phyloP scores from a whole-genome alignment of 2,797 vertebrate genomes.

The Enteromius mattozi region DNA sequence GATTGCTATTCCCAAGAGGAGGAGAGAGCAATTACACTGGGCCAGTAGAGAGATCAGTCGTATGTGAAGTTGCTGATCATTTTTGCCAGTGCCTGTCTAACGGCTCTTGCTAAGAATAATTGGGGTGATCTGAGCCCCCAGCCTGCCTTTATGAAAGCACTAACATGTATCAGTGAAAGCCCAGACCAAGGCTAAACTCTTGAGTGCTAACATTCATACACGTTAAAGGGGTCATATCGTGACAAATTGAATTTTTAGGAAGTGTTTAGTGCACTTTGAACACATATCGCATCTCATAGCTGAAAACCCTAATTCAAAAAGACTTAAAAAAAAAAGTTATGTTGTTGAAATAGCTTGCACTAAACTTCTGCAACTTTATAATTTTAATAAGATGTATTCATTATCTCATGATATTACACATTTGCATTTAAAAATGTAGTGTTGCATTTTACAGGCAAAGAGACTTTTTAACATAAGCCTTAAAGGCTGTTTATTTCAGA shows the following conservation, averaged over 20 bases:
- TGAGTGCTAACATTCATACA: conserved; percentile 6
- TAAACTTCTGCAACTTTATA: not conserved
- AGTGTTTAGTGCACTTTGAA: not conserved
- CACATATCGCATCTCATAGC: not conserved
- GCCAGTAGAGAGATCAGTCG: conserved; percentile 14
- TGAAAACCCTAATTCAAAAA: not conserved
- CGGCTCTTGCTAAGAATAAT: conserved; percentile 23
- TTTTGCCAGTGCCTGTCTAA: conserved; percentile 29
- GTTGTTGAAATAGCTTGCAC: not conserved
- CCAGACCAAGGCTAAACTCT: conserved; percentile 1
- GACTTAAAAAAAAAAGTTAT: not conserved
- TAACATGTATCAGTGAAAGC: not conserved
- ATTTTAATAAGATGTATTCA: not conserved
- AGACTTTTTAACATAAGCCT: not conserved
- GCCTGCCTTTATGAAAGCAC: conserved; percentile 5
- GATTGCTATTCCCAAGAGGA: conserved; percentile 26
- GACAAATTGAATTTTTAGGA: not conserved
- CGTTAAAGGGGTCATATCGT: not conserved
- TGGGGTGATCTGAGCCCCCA: conserved; percentile 12
- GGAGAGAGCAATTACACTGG: conserved; percentile 52
- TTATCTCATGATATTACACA: not conserved
- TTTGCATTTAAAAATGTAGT: not conserved
- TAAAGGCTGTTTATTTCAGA: not conserved
- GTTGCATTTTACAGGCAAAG: not conserved
- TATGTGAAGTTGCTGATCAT: conserved; percentile 41